Conservation (phyloP, 2,113 vertebrate species). For the Egretta garzetta region DNA sequence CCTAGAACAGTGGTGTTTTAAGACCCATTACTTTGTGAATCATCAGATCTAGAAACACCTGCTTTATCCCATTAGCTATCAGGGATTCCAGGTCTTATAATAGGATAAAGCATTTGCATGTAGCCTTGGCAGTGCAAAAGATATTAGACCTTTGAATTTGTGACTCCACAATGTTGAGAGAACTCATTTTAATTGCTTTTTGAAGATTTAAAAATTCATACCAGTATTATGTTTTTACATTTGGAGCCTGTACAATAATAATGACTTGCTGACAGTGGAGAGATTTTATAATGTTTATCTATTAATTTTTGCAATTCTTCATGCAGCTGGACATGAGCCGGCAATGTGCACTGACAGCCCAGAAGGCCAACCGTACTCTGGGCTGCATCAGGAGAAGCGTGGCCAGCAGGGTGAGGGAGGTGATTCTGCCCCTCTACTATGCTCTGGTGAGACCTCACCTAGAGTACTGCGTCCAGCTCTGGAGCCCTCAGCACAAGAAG, state of each 20-base stretch:
- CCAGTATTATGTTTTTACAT: not conserved
- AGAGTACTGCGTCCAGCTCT: too few relatives aligned
- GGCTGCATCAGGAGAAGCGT: too few relatives aligned
- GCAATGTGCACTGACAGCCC: too few relatives aligned
- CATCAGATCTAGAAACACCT: constrained; percentile 50
- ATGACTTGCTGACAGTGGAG: not conserved
- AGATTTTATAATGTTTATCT: not conserved
- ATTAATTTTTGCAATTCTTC: not conserved
- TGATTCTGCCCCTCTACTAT: too few relatives aligned
- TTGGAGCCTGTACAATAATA: not conserved
- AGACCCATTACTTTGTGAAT: constrained; percentile 50
- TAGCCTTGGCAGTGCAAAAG: not conserved
- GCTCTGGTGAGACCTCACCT: too few relatives aligned
- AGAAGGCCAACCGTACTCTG: too few relatives aligned
- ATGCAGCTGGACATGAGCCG: too few relatives aligned
- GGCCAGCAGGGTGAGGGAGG: too few relatives aligned
- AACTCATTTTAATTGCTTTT: not conserved
- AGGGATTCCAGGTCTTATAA: constrained; percentile 40
- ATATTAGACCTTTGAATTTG: constrained; percentile 6
- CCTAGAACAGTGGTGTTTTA: constrained; percentile 29
- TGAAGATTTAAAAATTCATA: not conserved
- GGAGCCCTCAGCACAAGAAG: too few relatives aligned
- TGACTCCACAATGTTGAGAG: not conserved
- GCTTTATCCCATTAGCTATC: constrained; percentile 63
- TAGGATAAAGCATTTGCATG: constrained; percentile 47